A percentile compares a stretch with the other conserved stretches of the same genome.
Conservation (phyloP, 2,888 invertebrate species). For the Stictocephala bisonia region DNA sequence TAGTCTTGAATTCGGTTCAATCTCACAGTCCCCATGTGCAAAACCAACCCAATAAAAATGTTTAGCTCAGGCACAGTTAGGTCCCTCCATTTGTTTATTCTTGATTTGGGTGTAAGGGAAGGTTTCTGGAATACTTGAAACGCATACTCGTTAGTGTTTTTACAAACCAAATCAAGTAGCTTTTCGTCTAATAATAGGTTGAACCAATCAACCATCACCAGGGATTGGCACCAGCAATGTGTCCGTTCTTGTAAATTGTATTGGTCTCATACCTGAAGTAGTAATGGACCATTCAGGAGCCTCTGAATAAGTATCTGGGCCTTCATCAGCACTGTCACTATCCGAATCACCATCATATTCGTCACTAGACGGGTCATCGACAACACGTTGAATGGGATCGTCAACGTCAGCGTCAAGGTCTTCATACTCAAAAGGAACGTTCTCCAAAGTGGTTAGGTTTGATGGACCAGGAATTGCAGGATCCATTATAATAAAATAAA, state of each 20-base stretch:
- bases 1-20: conserved; percentile 46
- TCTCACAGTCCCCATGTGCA: conserved; percentile 46
- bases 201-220: background rate
- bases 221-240: conserved; percentile 6
- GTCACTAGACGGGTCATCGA: background rate
- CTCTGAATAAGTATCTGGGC: background rate
- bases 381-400: background rate
- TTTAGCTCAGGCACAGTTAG: conserved; percentile 26
- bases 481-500: too few species aligned
- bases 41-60: conserved; percentile 40
- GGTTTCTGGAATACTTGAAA: background rate
- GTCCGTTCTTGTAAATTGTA: conserved; percentile 1
- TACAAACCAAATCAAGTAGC: background rate
- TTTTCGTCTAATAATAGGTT: background rate
- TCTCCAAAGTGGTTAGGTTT: too few species aligned
- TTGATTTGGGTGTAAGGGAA: background rate
- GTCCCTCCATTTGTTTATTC: background rate
- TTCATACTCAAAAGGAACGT: background rate
- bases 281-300: conserved; percentile 14
- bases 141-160: background rate
- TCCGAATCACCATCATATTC: background rate
- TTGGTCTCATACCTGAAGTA: conserved; percentile 8
- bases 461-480: too few species aligned
- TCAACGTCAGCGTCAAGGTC: background rate
- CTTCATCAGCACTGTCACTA: background rate